phyloP scores from a whole-genome alignment of 1,140 invertebrate genomes.

The Drosophila murphyi region DNA sequence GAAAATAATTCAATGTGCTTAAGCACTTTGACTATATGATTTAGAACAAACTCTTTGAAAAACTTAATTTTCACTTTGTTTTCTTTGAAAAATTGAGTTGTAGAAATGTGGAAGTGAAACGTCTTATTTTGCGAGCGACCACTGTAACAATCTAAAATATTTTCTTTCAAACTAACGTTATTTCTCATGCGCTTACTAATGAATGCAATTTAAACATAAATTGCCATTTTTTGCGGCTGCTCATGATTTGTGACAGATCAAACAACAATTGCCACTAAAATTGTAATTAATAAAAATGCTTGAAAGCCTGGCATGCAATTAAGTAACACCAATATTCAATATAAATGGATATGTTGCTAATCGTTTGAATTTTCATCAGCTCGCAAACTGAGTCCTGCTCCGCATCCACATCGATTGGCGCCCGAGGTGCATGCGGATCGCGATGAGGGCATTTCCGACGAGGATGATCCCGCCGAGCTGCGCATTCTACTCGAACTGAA shows the following conservation, averaged over 20 bases:
- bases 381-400: conserved; percentile 88
- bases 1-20: no score
- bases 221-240: conserved; percentile 84
- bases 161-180: conserved; percentile 47
- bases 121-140: not conserved
- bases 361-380: conserved; percentile 82
- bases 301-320: conserved; percentile 1
- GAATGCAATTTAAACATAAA: conserved; percentile 28
- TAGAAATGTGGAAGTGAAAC: no score
- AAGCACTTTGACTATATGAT: no score
- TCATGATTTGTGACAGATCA: conserved; percentile 59
- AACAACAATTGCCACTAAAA: not conserved
- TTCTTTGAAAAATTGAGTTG: no score
- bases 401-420: conserved; percentile 86
- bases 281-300: conserved; percentile 22
- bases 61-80: no score
- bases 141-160: not conserved
- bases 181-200: conserved; percentile 64
- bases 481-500: conserved; percentile 93
- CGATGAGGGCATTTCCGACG: conserved; percentile 90
- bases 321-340: not conserved
- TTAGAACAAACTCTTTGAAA: no score
- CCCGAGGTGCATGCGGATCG: conserved; percentile 88
- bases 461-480: conserved; percentile 91
- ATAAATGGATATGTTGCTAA: not conserved